Conservation (phyloP, 1,140 invertebrate species). For the Euschistus heros region DNA sequence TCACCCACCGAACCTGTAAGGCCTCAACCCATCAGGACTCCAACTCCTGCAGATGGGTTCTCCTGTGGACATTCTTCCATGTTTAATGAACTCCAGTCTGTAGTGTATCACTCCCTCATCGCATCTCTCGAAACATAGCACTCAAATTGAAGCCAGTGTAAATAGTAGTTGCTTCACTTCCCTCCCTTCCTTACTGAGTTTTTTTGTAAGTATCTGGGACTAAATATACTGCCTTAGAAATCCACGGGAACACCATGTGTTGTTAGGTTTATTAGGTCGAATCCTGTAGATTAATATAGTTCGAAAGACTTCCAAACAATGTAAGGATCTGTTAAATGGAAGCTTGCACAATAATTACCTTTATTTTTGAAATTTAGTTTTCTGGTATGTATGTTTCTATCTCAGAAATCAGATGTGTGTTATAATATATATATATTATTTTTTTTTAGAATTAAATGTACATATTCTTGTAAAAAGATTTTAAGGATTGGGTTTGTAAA, state of each 20-base stretch:
- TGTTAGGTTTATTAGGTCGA: constrained; percentile 13
- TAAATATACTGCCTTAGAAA: constrained; percentile 23
- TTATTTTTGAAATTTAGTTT: background rate
- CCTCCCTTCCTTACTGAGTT: background rate
- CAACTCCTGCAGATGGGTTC: constrained; percentile 29
- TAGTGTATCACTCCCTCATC: constrained; percentile 54
- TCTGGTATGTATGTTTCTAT: background rate
- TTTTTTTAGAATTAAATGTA: constrained; percentile 16
- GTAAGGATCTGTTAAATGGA: constrained; percentile 2
- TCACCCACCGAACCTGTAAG: constrained; percentile 21
- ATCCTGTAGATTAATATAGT: constrained; percentile 16
- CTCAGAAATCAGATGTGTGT: constrained; percentile 3
- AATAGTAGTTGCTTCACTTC: constrained; percentile 15
- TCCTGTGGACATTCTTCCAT: constrained; percentile 55
- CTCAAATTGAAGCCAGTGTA: background rate
- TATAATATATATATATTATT: constrained; percentile 16
- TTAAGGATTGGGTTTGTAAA: constrained; percentile 17
- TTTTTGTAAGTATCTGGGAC: constrained; percentile 11
- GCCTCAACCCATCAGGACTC: background rate
- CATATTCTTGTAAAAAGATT: constrained; percentile 16
- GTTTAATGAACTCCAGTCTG: constrained; percentile 54
- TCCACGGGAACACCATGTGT: constrained; percentile 22
- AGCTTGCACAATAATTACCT: constrained; percentile 5
- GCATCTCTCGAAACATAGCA: constrained; percentile 55
- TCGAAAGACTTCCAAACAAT: background rate